Conservation (phyloP, 2,888 invertebrate genomes). For the Rhingia campestris region DNA sequence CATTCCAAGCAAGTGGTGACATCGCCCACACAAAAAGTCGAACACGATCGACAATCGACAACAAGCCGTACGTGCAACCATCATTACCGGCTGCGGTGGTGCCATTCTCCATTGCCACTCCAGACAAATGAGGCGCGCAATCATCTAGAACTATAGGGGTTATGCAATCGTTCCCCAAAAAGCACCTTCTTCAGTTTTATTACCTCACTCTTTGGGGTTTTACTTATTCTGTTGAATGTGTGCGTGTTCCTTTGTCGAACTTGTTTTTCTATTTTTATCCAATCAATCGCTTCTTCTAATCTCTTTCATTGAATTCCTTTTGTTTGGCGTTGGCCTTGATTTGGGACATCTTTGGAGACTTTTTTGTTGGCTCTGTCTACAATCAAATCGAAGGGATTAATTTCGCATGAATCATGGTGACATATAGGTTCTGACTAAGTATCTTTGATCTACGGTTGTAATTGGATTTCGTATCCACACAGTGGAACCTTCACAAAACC, state of each 20-base stretch:
- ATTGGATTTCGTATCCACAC: conserved; percentile 29
- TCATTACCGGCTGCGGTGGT: background rate
- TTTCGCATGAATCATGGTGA: conserved; percentile 39
- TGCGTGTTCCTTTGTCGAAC: conserved; percentile 10
- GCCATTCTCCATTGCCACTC: conserved; percentile 36
- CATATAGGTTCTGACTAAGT: background rate
- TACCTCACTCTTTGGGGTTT: conserved; percentile 57
- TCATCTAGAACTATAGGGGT: conserved; percentile 57
- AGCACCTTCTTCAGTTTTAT: conserved; percentile 60
- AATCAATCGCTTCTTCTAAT: conserved; percentile 56
- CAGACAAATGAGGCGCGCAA: conserved; percentile 63
- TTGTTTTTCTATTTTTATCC: conserved; percentile 61
- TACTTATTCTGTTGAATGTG: background rate
- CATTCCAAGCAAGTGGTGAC: conserved; percentile 55
- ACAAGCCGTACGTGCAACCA: conserved; percentile 45
- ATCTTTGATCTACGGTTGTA: conserved; percentile 22
- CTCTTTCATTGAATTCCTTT: conserved; percentile 19
- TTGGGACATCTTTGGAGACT: conserved; percentile 26
- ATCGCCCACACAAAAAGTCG: conserved; percentile 64
- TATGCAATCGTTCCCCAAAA: conserved; percentile 53
- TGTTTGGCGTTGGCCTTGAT: conserved; percentile 54
- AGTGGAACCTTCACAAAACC: conserved; percentile 10
- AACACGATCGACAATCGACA: conserved; percentile 58
- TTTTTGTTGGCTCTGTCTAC: conserved; percentile 32
- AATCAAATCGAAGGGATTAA: conserved; percentile 4